Evolutionary conservation across 2,797 vertebrate genomes (phyloP).

Genomic region (Aulostomus chinensis): DNA sequence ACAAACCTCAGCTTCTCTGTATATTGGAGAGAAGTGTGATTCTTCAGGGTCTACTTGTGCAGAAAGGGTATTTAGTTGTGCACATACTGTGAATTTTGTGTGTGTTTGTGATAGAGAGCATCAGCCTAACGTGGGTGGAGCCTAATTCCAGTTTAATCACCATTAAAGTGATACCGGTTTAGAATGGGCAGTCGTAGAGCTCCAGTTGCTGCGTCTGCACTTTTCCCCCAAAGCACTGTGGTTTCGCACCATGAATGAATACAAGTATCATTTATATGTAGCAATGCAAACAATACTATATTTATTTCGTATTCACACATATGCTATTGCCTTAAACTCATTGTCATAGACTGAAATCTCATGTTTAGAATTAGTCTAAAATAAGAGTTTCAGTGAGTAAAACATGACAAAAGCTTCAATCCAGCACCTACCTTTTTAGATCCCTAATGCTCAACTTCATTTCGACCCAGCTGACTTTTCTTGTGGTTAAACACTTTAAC

Average conservation of each 20-base stretch:
- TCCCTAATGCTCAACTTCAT: constrained; percentile 1
- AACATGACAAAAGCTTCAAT: background rate
- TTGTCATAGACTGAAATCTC: background rate
- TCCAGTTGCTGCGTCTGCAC: constrained; percentile 23
- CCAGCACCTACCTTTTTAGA: background rate
- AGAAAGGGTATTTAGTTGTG: background rate
- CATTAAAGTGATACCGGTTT: constrained; percentile 61
- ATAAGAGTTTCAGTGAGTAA: background rate
- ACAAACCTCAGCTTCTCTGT: no score
- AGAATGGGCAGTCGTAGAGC: constrained; percentile 23
- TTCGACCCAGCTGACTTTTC: background rate
- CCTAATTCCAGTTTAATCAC: constrained; percentile 56
- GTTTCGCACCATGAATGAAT: background rate
- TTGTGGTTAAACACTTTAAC: background rate
- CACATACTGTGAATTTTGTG: no score
- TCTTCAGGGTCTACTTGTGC: background rate
- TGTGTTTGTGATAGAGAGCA: no score
- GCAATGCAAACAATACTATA: background rate
- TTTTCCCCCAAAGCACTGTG: constrained; percentile 1
- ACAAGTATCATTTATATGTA: no score
- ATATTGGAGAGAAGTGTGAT: no score
- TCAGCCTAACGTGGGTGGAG: no score
- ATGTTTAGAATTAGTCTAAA: background rate
- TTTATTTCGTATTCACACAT: no score
- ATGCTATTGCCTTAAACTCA: background rate